phyloP scores from a whole-genome alignment of 2,113 vertebrate genomes.

The Irena cyanogastra region DNA sequence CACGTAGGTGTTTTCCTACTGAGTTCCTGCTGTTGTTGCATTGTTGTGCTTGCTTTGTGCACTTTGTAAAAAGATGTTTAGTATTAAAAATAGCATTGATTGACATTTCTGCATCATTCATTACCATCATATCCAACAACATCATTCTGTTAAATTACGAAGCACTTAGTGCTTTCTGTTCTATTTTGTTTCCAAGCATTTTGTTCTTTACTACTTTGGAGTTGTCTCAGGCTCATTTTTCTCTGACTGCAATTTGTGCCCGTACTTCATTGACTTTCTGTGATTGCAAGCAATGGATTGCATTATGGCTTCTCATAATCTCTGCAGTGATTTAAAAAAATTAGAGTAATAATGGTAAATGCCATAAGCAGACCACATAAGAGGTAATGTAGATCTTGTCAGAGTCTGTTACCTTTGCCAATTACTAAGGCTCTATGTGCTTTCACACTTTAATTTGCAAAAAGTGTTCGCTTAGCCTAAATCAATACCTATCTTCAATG shows the following conservation, averaged over 20 bases:
- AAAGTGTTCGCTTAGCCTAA: not conserved
- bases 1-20: not conserved
- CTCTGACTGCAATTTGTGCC: not conserved
- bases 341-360: not conserved
- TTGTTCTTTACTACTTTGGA: not conserved
- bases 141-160: not conserved
- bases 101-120: not conserved
- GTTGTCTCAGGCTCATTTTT: not conserved
- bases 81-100: not conserved
- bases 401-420: not conserved
- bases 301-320: not conserved
- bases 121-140: accelerated
- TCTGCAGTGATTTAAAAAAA: slow-evolving; percentile 17
- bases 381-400: not conserved
- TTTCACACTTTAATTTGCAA: slow-evolving; percentile 20
- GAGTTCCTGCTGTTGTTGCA: not conserved
- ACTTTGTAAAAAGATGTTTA: not conserved
- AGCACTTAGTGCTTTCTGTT: not conserved
- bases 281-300: not conserved
- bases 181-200: not conserved
- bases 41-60: not conserved
- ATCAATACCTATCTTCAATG: not conserved
- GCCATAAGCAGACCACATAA: not conserved
- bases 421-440: not conserved
- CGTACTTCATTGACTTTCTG: not conserved